Evolutionary conservation across 1,140 invertebrate species (phyloP), one percentile per base, ranked within the genome.

Genomic region (Apocrypta bakeri): DNA sequence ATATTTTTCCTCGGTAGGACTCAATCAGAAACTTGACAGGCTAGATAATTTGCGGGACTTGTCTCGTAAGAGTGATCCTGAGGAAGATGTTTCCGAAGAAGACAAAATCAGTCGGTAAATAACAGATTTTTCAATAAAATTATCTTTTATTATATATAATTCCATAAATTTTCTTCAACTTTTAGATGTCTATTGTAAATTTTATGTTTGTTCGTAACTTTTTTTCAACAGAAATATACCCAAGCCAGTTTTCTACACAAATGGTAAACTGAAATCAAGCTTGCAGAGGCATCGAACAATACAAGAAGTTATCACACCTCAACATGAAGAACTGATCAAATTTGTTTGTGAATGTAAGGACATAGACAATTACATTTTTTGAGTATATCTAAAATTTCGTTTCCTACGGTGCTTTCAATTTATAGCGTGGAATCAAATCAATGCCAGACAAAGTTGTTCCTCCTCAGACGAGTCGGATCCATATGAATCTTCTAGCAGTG

Each of bases 261-360:
- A 95, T 93, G 94, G 94, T 72, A 95, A 95, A 82, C 89, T 90
- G 12, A 93, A 95, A 93, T 89, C 94, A 92, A 89, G 90, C 90
- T 87, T 93, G 89, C 89, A 93, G 92, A 90, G 93, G 93, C 93
- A 93, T 93, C 89, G 91, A 78, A 88, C 86, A 82, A 77, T 73
- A 66, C 94, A 95, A 86, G 94, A 95, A 92, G 92, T 93, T 81
- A 95, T 96, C 64, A 95, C 94, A 78, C 95, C 95, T 73, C 94
- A 96, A 84, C 95, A 96, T 87, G 94, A 95, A 87, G 95, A 95
- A 91, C 93, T 96, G 72, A 95, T 96, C 88, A 95, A 94, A 92
- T 96, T 94, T 90, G 94, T 96, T 85, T 94, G 94, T 90, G 95
- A 95, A 91, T 95, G 94, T 95, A 92, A 93, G 94, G 69, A 64